Base-by-base conservation (phyloP, 2,888 invertebrate species). In the Taenaris catops region DNA sequence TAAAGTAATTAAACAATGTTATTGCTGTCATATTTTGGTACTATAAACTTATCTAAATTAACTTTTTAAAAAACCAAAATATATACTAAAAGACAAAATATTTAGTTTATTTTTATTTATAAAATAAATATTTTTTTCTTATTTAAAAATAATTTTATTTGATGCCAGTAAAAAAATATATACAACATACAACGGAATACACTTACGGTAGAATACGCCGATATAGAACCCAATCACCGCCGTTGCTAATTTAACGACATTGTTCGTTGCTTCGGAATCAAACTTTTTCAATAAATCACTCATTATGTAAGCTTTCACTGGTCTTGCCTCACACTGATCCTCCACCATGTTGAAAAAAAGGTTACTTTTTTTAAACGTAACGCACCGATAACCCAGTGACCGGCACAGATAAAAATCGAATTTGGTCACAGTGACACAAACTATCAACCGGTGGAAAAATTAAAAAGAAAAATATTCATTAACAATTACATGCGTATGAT, bases 261-360 rank as follows among this genome's bases (percentile, higher is more conserved):
- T 81, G 48, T 72, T 78, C 8, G 68, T 71, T 1, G 69, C 64
- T 19, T 80, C 75, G 24, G 68, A 58, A 49, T 81, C 71, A 25
- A 81, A 72, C 47, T 71, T 83, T 56, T 76, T 79, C 58, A 81
- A 59, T 26, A 83, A 46, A 53, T 83, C 81, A 73, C 84, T 84
- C 84, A 84, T 84, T 61, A 83, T 81, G 76, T 71, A 79, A 44
- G 74, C 69, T 62, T 75, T 83, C 49, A 45, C 74, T 49, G 49
- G 72, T 62, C 76, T 54, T 40, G 72, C 71, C 44, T 56, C 69
- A 44, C 83, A 86, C 75, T 80, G 72, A 53, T 53, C 69, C 55
- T 84, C 72, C 44, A 73, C 80, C 83, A 86, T 83, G 34, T 43
- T 51, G 48, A 27, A 34, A n/a, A n/a, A n/a, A 16, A 14, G n/a